Conservation (phyloP, 2,888 invertebrate genomes). For the Sesamia inferens region DNA sequence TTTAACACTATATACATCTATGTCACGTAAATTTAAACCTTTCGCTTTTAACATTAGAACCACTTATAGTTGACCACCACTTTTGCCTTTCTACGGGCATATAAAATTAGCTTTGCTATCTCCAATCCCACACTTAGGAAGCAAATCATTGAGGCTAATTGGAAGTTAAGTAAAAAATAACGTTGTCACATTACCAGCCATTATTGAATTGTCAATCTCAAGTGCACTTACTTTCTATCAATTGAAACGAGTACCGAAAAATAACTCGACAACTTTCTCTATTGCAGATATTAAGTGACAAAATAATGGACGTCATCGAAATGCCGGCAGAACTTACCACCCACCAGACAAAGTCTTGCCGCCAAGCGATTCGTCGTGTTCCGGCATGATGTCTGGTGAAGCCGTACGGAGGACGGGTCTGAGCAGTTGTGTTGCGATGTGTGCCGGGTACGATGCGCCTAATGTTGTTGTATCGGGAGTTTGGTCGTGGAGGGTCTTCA, state of each 20-base stretch:
- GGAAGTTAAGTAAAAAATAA: slow-evolving; percentile 7
- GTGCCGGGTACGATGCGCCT: too few species aligned
- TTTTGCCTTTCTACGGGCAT: slow-evolving; percentile 11
- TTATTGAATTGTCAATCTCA: slow-evolving; percentile 51
- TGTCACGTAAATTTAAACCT: slow-evolving; percentile 21
- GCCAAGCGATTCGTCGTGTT: too few species aligned
- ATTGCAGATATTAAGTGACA: slow-evolving; percentile 13
- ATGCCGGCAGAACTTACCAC: too few species aligned
- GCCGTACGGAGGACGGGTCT: too few species aligned
- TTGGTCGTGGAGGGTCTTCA: too few species aligned
- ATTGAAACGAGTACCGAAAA: slow-evolving; percentile 69
- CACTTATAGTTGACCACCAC: slow-evolving; percentile 4
- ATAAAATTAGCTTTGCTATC: slow-evolving; percentile 24
- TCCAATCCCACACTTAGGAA: background rate
- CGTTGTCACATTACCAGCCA: slow-evolving; percentile 13
- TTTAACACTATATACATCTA: background rate
- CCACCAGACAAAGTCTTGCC: too few species aligned
- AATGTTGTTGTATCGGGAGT: too few species aligned
- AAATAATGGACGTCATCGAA: slow-evolving; percentile 17
- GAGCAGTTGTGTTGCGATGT: too few species aligned
- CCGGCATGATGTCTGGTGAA: too few species aligned
- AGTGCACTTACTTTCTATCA: slow-evolving; percentile 74
- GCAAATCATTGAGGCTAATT: slow-evolving; percentile 7
- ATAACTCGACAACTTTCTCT: slow-evolving; percentile 61
- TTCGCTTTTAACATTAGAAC: background rate